These are phyloP conservation scores for Diachrysia chrysitis DNA, from an alignment of 2,888 invertebrate genomes.

Conservation along the genomic window DNA sequence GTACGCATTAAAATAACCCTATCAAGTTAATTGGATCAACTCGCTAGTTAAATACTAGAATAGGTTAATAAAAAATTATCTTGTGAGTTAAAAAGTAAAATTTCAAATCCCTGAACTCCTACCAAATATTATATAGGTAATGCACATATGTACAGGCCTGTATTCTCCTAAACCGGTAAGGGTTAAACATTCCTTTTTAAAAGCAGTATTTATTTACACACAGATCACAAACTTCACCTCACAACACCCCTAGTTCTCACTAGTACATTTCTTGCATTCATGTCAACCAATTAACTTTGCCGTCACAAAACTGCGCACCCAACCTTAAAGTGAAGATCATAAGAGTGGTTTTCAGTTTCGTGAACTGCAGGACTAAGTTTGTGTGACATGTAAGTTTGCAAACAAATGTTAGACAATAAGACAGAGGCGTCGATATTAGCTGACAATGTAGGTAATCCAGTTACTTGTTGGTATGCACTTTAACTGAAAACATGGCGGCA, in stretches of 20 bases:
- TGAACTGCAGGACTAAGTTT: constrained; percentile 19
- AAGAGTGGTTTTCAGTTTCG: constrained; percentile 28
- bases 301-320: not conserved
- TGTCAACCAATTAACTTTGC: constrained; percentile 18
- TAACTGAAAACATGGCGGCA: constrained; percentile 47
- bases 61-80: no score
- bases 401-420: constrained; percentile 63
- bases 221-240: constrained; percentile 19
- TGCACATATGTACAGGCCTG: no score
- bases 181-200: not conserved
- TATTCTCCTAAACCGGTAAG: no score
- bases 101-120: no score
- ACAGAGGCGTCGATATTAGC: constrained; percentile 55
- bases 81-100: no score
- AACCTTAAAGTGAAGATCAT: not conserved
- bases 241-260: constrained; percentile 50
- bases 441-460: constrained; percentile 62
- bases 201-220: constrained; percentile 10
- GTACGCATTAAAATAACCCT: no score
- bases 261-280: constrained; percentile 62
- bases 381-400: constrained; percentile 55
- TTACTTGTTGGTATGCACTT: constrained; percentile 56
- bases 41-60: no score
- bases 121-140: no score
- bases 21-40: no score